Conservation (phyloP, 2,888 invertebrate genomes). For the Oscheius sp. region DNA sequence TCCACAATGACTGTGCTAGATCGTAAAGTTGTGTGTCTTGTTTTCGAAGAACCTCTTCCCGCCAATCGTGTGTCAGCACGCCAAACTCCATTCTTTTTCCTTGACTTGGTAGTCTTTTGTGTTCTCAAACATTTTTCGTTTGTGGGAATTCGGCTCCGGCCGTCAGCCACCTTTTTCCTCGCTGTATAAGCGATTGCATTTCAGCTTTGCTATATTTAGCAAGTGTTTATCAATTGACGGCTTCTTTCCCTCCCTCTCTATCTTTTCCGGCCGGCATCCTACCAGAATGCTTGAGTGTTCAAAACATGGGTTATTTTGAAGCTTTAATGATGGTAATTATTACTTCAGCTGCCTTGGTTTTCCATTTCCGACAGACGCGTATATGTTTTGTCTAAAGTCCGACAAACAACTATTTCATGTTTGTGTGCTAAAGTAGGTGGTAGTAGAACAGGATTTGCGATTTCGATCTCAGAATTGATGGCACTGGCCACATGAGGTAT, state of each 20-base stretch:
- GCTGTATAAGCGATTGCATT: not conserved
- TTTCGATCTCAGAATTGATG: conserved; percentile 32
- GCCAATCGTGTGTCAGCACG: not conserved
- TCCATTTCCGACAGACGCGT: conserved; percentile 13
- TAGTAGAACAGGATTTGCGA: conserved; percentile 26
- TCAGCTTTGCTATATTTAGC: not conserved
- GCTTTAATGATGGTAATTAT: conserved; percentile 18
- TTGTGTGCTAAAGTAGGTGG: conserved; percentile 2
- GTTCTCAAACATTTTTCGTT: not conserved
- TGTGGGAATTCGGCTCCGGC: not conserved
- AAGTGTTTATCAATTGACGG: not conserved
- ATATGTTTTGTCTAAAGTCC: not conserved
- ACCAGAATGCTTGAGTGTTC: conserved; percentile 4
- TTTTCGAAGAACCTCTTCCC: not conserved
- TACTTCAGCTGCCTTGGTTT: conserved; percentile 30
- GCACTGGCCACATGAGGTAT: conserved; percentile 4
- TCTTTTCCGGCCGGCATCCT: not conserved
- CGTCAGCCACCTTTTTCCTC: not conserved
- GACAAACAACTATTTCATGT: not conserved
- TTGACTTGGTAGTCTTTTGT: not conserved
- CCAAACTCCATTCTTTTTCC: not conserved
- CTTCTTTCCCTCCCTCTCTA: not conserved
- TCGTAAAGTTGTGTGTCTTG: not conserved
- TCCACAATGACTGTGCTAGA: too few species aligned
- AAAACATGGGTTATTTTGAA: conserved; percentile 6